A percentile compares a stretch with the other conserved stretches of the same genome.
These are phyloP conservation scores for Mya arenaria DNA, from an alignment of 1,140 invertebrate genomes.

Conservation along the genomic window DNA sequence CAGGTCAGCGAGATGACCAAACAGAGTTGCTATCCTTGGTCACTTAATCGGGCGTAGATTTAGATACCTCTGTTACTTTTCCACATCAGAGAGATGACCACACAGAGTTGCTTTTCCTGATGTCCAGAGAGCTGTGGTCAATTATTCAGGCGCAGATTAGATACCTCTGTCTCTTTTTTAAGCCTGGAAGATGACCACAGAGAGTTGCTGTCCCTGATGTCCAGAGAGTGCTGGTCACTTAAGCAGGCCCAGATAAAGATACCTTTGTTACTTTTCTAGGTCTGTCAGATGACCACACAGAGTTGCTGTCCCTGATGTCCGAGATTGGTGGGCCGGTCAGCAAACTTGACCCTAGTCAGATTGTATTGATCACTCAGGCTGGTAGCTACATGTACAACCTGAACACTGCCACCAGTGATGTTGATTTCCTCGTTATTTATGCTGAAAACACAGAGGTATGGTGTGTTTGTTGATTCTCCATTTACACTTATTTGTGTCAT, in stretches of 20 bases:
- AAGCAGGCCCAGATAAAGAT: no score
- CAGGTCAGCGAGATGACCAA: no score
- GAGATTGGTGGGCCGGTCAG: conserved; percentile 71
- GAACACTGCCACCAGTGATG: conserved; percentile 74
- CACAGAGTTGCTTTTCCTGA: not conserved
- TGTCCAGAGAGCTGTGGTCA: no score
- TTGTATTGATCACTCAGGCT: conserved; percentile 73
- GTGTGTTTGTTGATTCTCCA: no score
- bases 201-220: not conserved
- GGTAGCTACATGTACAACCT: conserved; percentile 76
- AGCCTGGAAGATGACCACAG: conserved; percentile 45
- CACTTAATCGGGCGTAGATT: not conserved
- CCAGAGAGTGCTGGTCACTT: no score
- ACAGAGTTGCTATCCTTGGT: no score
- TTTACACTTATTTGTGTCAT: no score
- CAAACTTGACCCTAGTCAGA: conserved; percentile 69
- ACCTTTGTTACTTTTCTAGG: no score
- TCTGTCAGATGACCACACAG: conserved; percentile 42
- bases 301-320: conserved; percentile 63
- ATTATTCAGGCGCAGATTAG: no score
- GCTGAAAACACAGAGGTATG: conserved; percentile 66
- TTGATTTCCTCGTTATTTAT: conserved; percentile 75
- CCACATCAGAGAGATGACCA: conserved; percentile 38
- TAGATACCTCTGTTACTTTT: not conserved
- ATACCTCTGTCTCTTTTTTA: no score